Conservation (phyloP, 2,113 vertebrate genomes). For the Sceloporus tristichus region DNA sequence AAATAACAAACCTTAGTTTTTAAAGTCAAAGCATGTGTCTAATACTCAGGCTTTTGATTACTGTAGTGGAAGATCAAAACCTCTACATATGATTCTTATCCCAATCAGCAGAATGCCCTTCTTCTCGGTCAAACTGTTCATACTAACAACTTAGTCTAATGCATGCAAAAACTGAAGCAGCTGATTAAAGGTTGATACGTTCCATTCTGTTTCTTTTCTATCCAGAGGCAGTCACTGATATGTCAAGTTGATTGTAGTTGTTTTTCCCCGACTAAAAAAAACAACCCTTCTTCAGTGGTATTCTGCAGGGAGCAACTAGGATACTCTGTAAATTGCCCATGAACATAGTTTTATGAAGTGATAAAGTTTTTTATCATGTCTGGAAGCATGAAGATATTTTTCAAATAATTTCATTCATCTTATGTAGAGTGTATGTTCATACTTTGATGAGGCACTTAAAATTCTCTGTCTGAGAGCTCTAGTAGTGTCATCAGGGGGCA, state of each 20-base stretch:
- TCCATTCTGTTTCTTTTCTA: background rate
- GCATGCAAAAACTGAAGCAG: background rate
- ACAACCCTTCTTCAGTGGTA: background rate
- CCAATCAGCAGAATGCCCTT: background rate
- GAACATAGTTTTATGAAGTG: conserved; percentile 27
- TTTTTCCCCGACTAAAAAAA: conserved; percentile 36
- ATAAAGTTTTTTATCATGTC: conserved; percentile 3
- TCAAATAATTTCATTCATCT: conserved; percentile 22
- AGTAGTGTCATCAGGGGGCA: too few relatives aligned
- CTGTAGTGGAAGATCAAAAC: background rate
- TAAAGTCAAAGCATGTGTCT: background rate
- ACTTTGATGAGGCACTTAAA: too few relatives aligned
- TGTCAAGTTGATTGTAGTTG: background rate
- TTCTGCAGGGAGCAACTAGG: background rate
- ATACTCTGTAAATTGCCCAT: background rate
- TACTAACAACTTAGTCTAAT: conserved; percentile 21
- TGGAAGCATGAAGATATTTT: background rate
- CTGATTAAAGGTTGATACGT: background rate
- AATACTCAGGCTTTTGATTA: background rate
- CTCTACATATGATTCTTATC: background rate
- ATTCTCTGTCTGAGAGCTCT: too few relatives aligned
- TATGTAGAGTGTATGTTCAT: rapidly evolving
- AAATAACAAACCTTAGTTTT: too few relatives aligned
- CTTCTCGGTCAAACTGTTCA: background rate
- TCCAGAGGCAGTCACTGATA: conserved; percentile 5